A percentile compares a stretch with the other conserved stretches of the same genome.
Evolutionary conservation across 1,140 invertebrate species (phyloP).

Genomic region (Papilio glaucus): DNA sequence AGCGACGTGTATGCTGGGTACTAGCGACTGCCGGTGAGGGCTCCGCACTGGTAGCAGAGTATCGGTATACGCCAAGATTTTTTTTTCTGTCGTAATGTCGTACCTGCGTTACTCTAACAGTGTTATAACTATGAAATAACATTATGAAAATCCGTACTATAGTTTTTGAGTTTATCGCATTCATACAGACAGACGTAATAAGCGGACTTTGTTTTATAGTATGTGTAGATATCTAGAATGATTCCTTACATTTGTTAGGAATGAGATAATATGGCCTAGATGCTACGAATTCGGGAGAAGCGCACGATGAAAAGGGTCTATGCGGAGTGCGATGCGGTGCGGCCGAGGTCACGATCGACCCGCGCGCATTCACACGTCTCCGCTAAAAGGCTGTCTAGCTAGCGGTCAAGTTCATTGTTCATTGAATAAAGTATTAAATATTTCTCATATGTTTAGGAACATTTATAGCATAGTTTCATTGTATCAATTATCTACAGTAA

Average conservation of each 20-base stretch:
- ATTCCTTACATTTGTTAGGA: background rate
- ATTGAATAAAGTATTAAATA: too few species aligned
- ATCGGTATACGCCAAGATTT: too few species aligned
- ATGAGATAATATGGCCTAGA: constrained; percentile 6
- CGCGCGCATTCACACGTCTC: constrained; percentile 10
- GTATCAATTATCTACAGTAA: too few species aligned
- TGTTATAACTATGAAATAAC: too few species aligned
- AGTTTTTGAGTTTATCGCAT: background rate
- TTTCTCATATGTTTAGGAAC: too few species aligned
- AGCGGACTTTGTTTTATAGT: background rate
- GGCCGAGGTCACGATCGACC: constrained; percentile 38
- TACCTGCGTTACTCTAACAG: too few species aligned
- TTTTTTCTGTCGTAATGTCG: too few species aligned
- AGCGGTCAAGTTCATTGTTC: background rate
- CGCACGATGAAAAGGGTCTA: constrained; percentile 30
- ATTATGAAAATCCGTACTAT: background rate
- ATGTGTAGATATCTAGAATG: background rate
- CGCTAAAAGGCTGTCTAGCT: background rate
- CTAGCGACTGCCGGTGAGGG: too few species aligned
- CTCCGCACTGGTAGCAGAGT: too few species aligned
- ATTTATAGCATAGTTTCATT: too few species aligned
- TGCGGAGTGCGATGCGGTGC: constrained; percentile 36
- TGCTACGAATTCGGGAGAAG: constrained; percentile 21
- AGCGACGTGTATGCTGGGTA: too few species aligned
- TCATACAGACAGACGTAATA: background rate